phyloP scores from a whole-genome alignment of 2,888 invertebrate species.

The Tiliacea citrago region DNA sequence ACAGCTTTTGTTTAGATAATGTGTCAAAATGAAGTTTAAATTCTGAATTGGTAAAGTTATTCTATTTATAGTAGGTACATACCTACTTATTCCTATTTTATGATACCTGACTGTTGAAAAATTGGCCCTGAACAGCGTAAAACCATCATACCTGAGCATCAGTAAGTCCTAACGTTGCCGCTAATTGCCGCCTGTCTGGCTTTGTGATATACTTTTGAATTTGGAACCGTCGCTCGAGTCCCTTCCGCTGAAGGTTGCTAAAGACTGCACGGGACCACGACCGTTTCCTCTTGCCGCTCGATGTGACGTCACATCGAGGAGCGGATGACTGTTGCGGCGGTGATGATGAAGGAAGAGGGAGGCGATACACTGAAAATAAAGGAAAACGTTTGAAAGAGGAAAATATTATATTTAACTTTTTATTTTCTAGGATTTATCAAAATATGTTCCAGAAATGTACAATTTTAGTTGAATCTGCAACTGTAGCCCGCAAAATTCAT shows the following conservation, averaged over 20 bases:
- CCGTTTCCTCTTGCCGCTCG: conserved; percentile 94
- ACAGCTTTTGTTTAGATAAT: background rate
- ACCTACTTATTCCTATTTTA: no score
- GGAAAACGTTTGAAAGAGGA: background rate
- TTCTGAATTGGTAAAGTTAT: no score
- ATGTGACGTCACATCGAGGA: conserved; percentile 88
- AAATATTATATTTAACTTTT: background rate
- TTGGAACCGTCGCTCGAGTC: conserved; percentile 97
- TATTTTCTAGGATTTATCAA: background rate
- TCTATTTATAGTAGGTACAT: no score
- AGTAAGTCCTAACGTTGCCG: conserved; percentile 97
- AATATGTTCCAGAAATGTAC: background rate
- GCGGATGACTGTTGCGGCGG: conserved; percentile 81
- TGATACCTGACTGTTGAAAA: background rate
- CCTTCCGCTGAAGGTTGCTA: conserved; percentile 98
- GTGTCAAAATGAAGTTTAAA: no score
- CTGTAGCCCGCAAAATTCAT: no score
- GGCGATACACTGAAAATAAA: conserved; percentile 80
- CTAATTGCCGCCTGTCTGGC: conserved; percentile 97
- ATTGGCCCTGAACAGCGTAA: background rate
- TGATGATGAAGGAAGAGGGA: conserved; percentile 82
- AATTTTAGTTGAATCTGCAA: background rate
- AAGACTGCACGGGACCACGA: conserved; percentile 99
- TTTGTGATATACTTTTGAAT: conserved; percentile 99
- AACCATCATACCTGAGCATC: conserved; percentile 94